phyloP scores from a whole-genome alignment of 2,888 invertebrate genomes.

The Azorinus chamasolen region DNA sequence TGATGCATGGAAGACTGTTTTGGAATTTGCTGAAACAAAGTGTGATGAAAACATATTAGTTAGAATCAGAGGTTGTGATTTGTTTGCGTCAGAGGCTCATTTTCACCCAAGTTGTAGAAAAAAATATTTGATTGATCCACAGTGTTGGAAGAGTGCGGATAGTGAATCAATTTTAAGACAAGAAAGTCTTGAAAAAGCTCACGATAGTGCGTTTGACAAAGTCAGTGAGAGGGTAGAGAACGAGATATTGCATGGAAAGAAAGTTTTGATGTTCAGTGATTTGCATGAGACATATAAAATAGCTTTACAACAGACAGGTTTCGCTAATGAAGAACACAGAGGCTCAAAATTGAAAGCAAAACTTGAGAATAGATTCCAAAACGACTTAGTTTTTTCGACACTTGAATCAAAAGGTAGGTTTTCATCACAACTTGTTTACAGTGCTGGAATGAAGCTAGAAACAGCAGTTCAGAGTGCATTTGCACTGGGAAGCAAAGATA shows the following conservation, averaged over 20 bases:
- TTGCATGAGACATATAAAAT: conserved; percentile 14
- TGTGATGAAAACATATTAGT: conserved; percentile 6
- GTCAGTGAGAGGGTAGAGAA: conserved; percentile 18
- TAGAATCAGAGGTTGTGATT: conserved; percentile 20
- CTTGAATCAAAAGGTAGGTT: too few relatives aligned
- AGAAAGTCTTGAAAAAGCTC: conserved; percentile 2
- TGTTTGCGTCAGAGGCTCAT: conserved; percentile 23
- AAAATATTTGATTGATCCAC: conserved; percentile 18
- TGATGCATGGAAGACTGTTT: conserved; percentile 12
- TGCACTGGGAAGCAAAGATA: too few relatives aligned
- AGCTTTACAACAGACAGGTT: conserved; percentile 3
- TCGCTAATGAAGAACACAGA: conserved; percentile 21
- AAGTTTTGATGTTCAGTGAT: conserved; percentile 16
- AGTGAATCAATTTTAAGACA: conserved; percentile 4
- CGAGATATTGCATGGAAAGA: conserved; percentile 9
- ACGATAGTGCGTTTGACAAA: conserved; percentile 5
- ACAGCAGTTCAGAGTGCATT: too few relatives aligned
- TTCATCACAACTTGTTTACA: too few relatives aligned
- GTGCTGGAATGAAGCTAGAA: too few relatives aligned
- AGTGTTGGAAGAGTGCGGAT: conserved; percentile 7
- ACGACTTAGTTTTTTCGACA: too few relatives aligned
- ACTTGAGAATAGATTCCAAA: too few relatives aligned
- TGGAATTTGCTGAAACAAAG: conserved; percentile 14
- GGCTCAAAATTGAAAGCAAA: conserved; percentile 18
- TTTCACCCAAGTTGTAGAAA: conserved; percentile 17